These are phyloP conservation scores for Orius insidiosus DNA, from an alignment of 1,140 invertebrate genomes.

Conservation along the genomic window DNA sequence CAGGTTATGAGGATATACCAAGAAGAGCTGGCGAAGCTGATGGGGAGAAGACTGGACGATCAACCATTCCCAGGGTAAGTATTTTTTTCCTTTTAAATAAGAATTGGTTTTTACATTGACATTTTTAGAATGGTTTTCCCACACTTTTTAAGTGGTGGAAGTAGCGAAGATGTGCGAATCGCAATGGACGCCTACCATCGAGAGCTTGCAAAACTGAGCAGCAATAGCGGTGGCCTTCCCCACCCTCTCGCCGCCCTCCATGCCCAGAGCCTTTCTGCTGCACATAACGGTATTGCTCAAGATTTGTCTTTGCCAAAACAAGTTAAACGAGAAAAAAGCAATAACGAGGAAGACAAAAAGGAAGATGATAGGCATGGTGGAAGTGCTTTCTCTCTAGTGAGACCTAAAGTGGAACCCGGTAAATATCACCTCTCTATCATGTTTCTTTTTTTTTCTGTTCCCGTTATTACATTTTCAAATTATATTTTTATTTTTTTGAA, in stretches of 20 bases:
- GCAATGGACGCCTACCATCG: constrained; percentile 81
- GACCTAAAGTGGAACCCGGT: constrained; percentile 59
- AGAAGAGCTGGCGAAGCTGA: constrained; percentile 84
- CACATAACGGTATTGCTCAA: constrained; percentile 53
- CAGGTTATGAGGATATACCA: constrained; percentile 94
- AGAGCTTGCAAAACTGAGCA: constrained; percentile 70
- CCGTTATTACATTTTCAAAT: constrained; percentile 8
- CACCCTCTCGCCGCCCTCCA: constrained; percentile 14
- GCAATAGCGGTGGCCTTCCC: constrained; percentile 10
- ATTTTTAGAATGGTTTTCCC: constrained; percentile 51
- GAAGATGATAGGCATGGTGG: constrained; percentile 60
- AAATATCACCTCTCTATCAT: constrained; percentile 18
- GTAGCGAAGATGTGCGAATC: constrained; percentile 72
- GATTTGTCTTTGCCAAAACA: constrained; percentile 66
- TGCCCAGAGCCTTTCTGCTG: constrained; percentile 23
- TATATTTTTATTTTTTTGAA: not conserved
- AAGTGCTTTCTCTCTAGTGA: constrained; percentile 66
- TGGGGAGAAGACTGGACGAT: constrained; percentile 57
- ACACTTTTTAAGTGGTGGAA: constrained; percentile 47
- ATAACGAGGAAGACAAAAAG: constrained; percentile 26
- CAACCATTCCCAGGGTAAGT: constrained; percentile 46
- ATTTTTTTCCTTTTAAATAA: not conserved
- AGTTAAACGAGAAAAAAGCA: constrained; percentile 33
- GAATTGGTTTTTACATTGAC: not conserved
- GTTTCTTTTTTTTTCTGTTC: constrained; percentile 1